Conservation (phyloP, 2,113 vertebrate species). For the Azemiops feae region DNA sequence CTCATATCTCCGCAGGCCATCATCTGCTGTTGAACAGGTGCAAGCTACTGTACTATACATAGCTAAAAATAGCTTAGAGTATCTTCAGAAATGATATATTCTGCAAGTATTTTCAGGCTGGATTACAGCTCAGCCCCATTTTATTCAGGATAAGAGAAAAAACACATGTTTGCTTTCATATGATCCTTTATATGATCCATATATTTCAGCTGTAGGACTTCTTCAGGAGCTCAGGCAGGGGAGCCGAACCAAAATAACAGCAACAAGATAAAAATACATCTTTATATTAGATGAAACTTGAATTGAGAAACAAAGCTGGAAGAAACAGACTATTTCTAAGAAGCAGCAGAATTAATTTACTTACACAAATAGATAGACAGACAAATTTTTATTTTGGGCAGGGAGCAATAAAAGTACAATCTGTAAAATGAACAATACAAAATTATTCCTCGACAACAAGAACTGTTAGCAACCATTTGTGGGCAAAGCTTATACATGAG, state of each 20-base stretch:
- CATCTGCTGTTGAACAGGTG: background rate
- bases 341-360: background rate
- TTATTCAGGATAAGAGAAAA: background rate
- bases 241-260: background rate
- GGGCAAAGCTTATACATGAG: background rate
- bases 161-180: background rate
- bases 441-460: background rate
- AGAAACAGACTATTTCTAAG: background rate
- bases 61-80: background rate
- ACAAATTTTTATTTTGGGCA: background rate
- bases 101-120: background rate
- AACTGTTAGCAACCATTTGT: background rate
- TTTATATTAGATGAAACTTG: background rate
- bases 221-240: background rate
- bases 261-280: too few relatives aligned
- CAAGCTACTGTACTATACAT: accelerated
- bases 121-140: background rate
- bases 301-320: background rate
- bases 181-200: background rate
- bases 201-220: background rate
- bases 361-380: background rate
- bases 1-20: constrained; percentile 3
- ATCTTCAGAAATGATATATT: constrained; percentile 5
- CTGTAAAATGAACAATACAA: background rate
- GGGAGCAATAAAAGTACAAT: background rate